Evolutionary conservation across 2,888 invertebrate species (phyloP).

Genomic region (Pseudococcus longispinus): DNA sequence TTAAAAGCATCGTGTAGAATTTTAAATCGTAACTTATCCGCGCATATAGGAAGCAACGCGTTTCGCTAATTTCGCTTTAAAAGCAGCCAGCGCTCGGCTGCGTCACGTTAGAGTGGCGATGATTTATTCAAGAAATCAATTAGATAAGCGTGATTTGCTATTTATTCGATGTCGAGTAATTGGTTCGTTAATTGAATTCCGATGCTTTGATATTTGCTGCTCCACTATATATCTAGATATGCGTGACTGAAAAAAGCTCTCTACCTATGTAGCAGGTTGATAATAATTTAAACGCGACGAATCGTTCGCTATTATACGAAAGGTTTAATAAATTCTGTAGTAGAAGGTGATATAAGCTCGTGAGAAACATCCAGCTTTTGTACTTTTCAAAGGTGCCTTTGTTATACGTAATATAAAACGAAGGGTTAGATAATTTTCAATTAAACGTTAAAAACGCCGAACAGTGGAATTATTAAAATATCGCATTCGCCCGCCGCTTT

Average conservation of each 20-base stretch:
- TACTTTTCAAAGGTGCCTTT: neutral
- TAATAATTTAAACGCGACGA: neutral
- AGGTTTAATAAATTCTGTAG: neutral
- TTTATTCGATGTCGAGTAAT: constrained; percentile 8
- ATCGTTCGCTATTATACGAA: neutral
- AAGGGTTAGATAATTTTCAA: neutral
- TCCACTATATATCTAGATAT: neutral
- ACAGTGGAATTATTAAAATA: neutral
- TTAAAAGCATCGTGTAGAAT: neutral
- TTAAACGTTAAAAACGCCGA: neutral
- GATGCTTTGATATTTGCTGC: neutral
- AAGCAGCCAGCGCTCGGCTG: neutral
- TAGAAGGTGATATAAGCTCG: neutral
- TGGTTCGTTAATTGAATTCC: constrained; percentile 30
- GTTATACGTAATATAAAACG: neutral
- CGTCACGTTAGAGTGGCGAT: neutral
- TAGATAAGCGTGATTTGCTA: constrained; percentile 33
- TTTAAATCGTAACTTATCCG: constrained; percentile 12
- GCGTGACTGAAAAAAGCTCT: neutral
- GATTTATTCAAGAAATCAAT: constrained; percentile 40
- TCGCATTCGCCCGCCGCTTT: neutral
- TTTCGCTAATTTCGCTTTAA: neutral
- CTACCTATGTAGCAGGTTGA: neutral
- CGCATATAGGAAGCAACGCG: neutral
- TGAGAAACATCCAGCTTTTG: neutral